Evolutionary conservation across 2,797 vertebrate species (phyloP).

Genomic region (Esox lucius): DNA sequence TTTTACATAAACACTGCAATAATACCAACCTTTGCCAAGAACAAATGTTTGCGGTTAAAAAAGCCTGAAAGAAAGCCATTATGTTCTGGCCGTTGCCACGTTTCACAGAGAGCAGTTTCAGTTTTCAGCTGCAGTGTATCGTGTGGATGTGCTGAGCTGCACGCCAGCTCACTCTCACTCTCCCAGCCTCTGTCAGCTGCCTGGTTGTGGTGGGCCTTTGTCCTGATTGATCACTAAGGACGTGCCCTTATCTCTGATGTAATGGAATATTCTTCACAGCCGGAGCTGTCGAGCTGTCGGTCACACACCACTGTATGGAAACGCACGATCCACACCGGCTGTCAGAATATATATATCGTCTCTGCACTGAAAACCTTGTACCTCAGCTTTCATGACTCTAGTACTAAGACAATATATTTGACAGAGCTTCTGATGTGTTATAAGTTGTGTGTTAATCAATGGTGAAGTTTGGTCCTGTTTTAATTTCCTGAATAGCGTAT

Average conservation of each 20-base stretch:
- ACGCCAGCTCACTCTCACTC: background rate
- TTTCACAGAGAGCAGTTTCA: background rate
- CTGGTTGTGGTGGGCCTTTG: background rate
- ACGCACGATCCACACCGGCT: background rate
- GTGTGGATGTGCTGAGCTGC: background rate
- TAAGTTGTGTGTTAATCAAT: too few species aligned
- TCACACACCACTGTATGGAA: background rate
- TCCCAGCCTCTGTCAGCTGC: too few species aligned
- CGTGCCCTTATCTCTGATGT: background rate
- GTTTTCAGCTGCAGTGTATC: background rate
- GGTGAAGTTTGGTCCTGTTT: too few species aligned
- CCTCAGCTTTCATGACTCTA: too few species aligned
- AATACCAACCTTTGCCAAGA: conserved; percentile 15
- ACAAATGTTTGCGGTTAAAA: conserved; percentile 24
- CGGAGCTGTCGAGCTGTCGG: background rate
- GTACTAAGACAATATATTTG: too few species aligned
- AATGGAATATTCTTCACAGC: conserved; percentile 7
- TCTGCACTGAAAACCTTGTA: background rate
- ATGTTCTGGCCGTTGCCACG: background rate
- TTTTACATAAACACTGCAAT: background rate
- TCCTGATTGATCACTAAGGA: background rate
- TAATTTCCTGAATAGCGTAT: too few species aligned
- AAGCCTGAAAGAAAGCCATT: conserved; percentile 23
- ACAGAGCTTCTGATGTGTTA: too few species aligned
- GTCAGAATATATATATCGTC: background rate